Evolutionary conservation across 2,113 vertebrate species (phyloP).

Genomic region (Eudyptes chrysolophus): DNA sequence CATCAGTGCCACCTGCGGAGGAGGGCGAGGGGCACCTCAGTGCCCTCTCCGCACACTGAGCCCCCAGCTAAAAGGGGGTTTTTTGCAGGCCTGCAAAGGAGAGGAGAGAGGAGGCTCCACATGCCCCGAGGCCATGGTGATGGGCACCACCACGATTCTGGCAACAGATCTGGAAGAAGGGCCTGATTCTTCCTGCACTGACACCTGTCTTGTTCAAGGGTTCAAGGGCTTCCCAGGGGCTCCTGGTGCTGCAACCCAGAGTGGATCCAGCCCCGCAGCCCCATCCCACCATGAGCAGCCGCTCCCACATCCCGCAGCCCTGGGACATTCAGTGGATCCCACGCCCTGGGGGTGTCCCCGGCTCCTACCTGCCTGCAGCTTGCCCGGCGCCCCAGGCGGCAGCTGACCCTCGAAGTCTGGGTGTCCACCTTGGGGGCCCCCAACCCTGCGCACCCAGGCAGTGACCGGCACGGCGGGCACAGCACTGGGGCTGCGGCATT

Average conservation of each 20-base stretch:
- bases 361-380: constrained; percentile 61
- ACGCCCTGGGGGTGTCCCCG: fast-evolving
- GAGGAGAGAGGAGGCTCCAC: neutral
- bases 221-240: neutral
- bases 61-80: neutral
- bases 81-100: neutral
- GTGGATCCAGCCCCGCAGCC: fast-evolving
- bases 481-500: constrained; percentile 11
- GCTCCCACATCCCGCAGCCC: neutral
- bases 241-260: neutral
- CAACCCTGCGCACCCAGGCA: neutral
- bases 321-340: fast-evolving
- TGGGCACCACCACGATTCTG: neutral
- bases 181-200: neutral
- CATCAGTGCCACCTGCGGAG: neutral
- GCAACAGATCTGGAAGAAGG: neutral
- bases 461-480: neutral
- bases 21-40: neutral
- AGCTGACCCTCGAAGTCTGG: neutral
- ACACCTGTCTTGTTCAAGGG: neutral
- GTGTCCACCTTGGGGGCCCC: constrained; percentile 4
- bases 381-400: constrained; percentile 7
- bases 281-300: fast-evolving
- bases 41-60: neutral
- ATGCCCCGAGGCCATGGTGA: neutral